These are phyloP conservation scores for Beaufortia kweichowensis DNA, from an alignment of 2,113 vertebrate species.

Conservation along the genomic window DNA sequence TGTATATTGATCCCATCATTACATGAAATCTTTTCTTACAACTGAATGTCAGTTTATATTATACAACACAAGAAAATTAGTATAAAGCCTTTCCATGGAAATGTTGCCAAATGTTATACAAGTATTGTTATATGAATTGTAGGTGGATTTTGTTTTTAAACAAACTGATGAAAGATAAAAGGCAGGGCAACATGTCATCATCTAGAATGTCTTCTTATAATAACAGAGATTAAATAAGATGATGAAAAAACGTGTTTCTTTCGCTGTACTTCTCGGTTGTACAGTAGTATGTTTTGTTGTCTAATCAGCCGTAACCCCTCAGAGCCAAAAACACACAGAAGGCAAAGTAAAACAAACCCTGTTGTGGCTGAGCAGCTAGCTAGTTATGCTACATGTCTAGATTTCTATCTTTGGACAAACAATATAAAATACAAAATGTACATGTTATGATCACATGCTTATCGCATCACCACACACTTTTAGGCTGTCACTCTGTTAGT, in stretches of 20 bases:
- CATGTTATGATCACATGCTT: constrained; percentile 44
- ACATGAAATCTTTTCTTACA: constrained; percentile 7
- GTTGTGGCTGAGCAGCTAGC: constrained; percentile 15
- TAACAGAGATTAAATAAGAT: not conserved
- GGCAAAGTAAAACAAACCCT: not conserved
- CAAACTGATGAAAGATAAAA: not conserved
- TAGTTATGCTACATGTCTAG: constrained; percentile 44
- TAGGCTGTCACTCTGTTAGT: constrained; percentile 41
- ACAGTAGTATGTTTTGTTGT: not conserved
- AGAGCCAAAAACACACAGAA: constrained; percentile 15
- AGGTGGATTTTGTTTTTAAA: not conserved
- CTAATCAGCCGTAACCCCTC: not conserved
- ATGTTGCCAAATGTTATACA: not conserved
- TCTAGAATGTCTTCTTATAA: not conserved
- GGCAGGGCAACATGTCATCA: not conserved
- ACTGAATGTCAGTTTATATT: constrained; percentile 30
- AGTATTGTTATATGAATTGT: no score
- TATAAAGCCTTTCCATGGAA: not conserved
- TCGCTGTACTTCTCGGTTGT: not conserved
- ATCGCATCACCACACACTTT: constrained; percentile 39
- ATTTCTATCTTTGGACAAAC: constrained; percentile 34
- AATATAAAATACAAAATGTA: constrained; percentile 39
- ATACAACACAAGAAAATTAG: not conserved
- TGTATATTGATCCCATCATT: not conserved
- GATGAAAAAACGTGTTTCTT: constrained; percentile 5